Evolutionary conservation across 2,888 invertebrate genomes (phyloP).

Genomic region (Stenodera caucasica): DNA sequence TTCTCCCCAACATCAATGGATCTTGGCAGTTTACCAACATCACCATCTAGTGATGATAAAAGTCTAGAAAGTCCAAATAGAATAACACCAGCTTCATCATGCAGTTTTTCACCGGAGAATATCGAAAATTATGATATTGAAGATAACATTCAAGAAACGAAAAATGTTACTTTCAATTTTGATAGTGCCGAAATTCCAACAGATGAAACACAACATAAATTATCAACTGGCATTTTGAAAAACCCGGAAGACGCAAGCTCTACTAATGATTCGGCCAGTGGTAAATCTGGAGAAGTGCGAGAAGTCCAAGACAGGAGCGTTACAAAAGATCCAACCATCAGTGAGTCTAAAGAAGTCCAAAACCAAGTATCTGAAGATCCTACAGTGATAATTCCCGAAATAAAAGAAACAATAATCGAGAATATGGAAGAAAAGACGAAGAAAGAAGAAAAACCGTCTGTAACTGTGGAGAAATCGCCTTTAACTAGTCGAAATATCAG

Average conservation of each 20-base stretch:
- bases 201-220: conserved; percentile 1
- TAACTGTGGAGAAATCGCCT: conserved; percentile 32
- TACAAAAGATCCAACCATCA: no score
- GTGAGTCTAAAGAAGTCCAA: no score
- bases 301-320: no score
- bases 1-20: conserved; percentile 9
- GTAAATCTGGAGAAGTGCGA: conserved; percentile 13
- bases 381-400: no score
- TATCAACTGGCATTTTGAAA: conserved; percentile 8
- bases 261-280: conserved; percentile 6
- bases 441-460: background rate
- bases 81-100: background rate
- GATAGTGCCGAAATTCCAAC: background rate
- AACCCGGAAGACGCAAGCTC: conserved; percentile 13
- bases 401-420: conserved; percentile 2
- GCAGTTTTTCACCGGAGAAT: conserved; percentile 7
- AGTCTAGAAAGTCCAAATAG: conserved; percentile 17
- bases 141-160: conserved; percentile 11
- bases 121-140: background rate
- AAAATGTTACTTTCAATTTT: conserved; percentile 22
- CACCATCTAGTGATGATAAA: conserved; percentile 19
- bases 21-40: conserved; percentile 11
- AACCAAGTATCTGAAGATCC: no score
- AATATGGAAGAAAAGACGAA: background rate
- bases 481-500: conserved; percentile 46